Conservation (phyloP, 2,888 invertebrate species). For the Flabesymbios commensalis region DNA sequence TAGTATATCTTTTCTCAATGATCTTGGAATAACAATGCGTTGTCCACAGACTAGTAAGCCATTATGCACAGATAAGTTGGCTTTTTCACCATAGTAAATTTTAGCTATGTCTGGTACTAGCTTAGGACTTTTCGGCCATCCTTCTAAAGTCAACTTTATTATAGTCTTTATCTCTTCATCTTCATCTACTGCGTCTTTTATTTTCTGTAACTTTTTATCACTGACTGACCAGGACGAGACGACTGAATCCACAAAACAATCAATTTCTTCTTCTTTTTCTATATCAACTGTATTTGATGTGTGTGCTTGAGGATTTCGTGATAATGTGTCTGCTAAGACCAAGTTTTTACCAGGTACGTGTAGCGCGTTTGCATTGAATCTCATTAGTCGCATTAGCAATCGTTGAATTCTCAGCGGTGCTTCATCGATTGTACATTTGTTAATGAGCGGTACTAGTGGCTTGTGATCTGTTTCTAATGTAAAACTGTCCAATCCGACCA, state of each 20-base stretch:
- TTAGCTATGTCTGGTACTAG: background rate
- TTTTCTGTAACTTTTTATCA: too few species aligned
- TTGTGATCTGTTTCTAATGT: slow-evolving; percentile 6
- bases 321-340: slow-evolving; percentile 7
- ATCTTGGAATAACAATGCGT: slow-evolving; percentile 2
- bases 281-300: too few species aligned
- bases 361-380: slow-evolving; percentile 3
- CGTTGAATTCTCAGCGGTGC: slow-evolving; percentile 8
- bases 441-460: slow-evolving; percentile 12
- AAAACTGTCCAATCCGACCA: background rate
- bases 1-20: slow-evolving; percentile 18
- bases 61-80: background rate
- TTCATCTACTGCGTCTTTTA: too few species aligned
- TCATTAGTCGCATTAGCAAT: slow-evolving; percentile 11
- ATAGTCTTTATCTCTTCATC: too few species aligned
- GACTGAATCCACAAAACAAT: too few species aligned
- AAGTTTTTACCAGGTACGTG: slow-evolving; percentile 7
- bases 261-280: too few species aligned
- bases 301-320: background rate
- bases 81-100: background rate
- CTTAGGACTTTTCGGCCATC: slow-evolving; percentile 6
- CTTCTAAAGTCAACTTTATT: too few species aligned
- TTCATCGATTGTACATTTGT: background rate
- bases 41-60: background rate
- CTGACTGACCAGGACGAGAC: too few species aligned